Conservation (phyloP, 2,113 vertebrate species). For the Thamnophis sirtalis region DNA sequence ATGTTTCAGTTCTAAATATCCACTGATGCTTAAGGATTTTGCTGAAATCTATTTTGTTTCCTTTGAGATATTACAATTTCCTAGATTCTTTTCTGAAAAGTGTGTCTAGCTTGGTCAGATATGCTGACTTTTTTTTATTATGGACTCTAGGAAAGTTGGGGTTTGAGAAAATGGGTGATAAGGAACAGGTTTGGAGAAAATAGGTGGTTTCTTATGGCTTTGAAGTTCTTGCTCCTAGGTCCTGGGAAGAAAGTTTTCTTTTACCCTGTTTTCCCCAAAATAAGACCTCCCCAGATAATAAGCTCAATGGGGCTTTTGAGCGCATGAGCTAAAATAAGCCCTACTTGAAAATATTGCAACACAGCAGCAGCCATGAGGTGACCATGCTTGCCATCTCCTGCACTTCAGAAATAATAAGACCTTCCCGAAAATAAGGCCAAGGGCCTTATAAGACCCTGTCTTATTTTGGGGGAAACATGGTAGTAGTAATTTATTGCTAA, state of each 20-base stretch:
- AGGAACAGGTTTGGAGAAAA: slow-evolving; percentile 12
- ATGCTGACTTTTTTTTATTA: not conserved
- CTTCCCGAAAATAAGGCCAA: too few species aligned
- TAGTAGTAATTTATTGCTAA: slow-evolving; percentile 57
- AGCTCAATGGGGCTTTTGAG: too few species aligned
- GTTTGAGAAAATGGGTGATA: not conserved
- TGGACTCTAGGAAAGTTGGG: not conserved
- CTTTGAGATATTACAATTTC: not conserved
- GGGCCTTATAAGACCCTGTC: too few species aligned
- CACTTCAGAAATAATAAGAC: too few species aligned
- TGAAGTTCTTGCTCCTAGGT: slow-evolving; percentile 30
- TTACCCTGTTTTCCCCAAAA: not conserved
- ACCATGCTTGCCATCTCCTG: too few species aligned
- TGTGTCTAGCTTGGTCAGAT: not conserved
- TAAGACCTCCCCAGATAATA: too few species aligned
- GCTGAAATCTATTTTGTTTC: not conserved
- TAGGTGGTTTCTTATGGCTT: slow-evolving; percentile 32
- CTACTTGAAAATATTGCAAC: too few species aligned
- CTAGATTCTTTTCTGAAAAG: not conserved
- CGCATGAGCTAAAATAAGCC: too few species aligned
- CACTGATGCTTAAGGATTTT: not conserved
- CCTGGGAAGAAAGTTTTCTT: slow-evolving; percentile 53
- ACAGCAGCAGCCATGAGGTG: too few species aligned
- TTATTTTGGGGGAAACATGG: too few species aligned
- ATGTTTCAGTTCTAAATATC: not conserved